phyloP scores from a whole-genome alignment of 2,113 vertebrate species.

The Cyprinus carpio region DNA sequence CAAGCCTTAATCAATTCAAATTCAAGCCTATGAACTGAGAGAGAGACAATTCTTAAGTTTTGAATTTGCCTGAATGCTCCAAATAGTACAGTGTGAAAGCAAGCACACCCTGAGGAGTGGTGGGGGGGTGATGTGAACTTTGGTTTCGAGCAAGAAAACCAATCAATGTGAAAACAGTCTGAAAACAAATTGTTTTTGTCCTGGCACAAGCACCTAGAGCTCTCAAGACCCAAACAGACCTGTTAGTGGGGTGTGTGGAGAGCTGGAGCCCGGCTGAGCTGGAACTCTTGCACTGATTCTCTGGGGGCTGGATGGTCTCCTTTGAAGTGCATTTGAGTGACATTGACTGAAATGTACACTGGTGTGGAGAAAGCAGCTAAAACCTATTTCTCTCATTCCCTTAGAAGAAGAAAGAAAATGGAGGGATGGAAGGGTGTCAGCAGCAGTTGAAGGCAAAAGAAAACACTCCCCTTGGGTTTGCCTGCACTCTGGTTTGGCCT shows the following conservation, averaged over 20 bases:
- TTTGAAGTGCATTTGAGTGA: constrained; percentile 41
- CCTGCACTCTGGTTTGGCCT: not conserved
- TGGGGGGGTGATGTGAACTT: not conserved
- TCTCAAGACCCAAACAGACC: not conserved
- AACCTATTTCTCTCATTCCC: not conserved
- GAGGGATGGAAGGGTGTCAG: not conserved
- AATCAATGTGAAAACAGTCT: constrained; percentile 24
- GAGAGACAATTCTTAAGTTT: not conserved
- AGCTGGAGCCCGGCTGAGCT: not conserved
- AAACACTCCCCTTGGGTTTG: not conserved
- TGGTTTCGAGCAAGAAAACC: constrained; percentile 4
- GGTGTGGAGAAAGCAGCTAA: constrained; percentile 38
- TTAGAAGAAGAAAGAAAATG: constrained; percentile 26
- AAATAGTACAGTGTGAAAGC: constrained; percentile 13
- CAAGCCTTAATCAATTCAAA: not conserved
- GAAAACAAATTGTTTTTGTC: constrained; percentile 16
- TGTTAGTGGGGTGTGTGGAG: constrained; percentile 2
- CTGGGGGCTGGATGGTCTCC: not conserved
- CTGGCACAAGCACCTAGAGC: not conserved
- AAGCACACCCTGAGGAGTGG: not conserved
- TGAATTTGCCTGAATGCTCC: not conserved
- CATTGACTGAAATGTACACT: constrained; percentile 41
- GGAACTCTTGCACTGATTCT: not conserved
- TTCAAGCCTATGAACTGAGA: not conserved
- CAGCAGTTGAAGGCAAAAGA: constrained; percentile 1